Evolutionary conservation across 2,888 invertebrate species (phyloP).

Genomic region (Drosophila flavopinicola): DNA sequence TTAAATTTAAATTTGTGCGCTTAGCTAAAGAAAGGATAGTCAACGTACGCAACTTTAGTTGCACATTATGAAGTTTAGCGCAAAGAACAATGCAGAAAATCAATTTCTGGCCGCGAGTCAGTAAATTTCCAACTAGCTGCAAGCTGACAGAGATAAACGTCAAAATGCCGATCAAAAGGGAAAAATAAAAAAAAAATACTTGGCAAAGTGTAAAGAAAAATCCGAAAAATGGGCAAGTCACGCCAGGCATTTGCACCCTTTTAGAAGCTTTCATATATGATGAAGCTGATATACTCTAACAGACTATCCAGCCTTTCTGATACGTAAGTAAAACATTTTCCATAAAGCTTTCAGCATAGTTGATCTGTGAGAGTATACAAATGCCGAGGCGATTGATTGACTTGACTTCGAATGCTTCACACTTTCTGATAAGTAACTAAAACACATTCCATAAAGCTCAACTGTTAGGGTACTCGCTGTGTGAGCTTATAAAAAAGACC

Average conservation of each 20-base stretch:
- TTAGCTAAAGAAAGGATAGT: conserved; percentile 27
- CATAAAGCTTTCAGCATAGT: conserved; percentile 6
- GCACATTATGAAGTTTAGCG: conserved; percentile 64
- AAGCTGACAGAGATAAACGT: conserved; percentile 32
- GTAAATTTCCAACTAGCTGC: conserved; percentile 5
- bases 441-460: neutral
- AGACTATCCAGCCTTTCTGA: neutral
- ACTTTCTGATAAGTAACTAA: neutral
- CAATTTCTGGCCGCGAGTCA: conserved; percentile 17
- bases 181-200: conserved; percentile 1
- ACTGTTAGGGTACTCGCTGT: neutral
- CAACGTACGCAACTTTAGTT: conserved; percentile 38
- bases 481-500: conserved; percentile 13
- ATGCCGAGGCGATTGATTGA: conserved; percentile 43
- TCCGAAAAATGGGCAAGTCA: conserved; percentile 33
- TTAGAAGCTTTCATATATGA: neutral
- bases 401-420: conserved; percentile 26
- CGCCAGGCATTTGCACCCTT: conserved; percentile 2
- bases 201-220: conserved; percentile 20
- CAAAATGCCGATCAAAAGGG: conserved; percentile 28
- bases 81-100: conserved; percentile 29
- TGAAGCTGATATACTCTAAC: neutral
- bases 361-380: conserved; percentile 12
- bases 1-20: conserved; percentile 62
- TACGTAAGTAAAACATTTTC: neutral